Conservation (phyloP, 2,888 invertebrate species). For the Thymelicus sylvestris region DNA sequence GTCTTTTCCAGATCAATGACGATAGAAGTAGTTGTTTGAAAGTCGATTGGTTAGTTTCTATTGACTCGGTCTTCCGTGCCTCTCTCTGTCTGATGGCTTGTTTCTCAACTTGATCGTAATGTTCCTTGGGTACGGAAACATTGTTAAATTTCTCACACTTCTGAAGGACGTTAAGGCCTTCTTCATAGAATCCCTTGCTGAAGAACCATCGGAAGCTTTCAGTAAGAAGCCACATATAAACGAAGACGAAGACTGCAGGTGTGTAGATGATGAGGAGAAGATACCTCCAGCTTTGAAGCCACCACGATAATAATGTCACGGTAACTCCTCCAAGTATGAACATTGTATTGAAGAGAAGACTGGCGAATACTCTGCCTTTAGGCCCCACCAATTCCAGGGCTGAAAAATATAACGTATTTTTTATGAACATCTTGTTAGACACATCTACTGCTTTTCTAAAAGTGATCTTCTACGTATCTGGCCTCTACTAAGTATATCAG, state of each 20-base stretch:
- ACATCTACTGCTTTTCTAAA: no score
- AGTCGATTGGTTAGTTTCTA: conserved; percentile 66
- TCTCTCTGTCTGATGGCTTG: conserved; percentile 73
- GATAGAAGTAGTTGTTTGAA: conserved; percentile 75
- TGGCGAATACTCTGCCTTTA: conserved; percentile 76
- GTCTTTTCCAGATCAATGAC: conserved; percentile 82
- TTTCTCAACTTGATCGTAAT: conserved; percentile 75
- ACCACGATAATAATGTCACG: conserved; percentile 75
- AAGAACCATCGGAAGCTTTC: conserved; percentile 79
- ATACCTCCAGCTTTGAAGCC: conserved; percentile 76
- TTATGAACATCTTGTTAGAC: background rate
- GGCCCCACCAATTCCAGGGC: conserved; percentile 77
- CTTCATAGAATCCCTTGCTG: conserved; percentile 87
- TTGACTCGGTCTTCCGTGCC: conserved; percentile 65
- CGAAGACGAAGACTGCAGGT: conserved; percentile 68
- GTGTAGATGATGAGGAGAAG: conserved; percentile 76
- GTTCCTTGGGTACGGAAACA: conserved; percentile 73
- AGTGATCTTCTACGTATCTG: no score
- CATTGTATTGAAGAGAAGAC: conserved; percentile 79
- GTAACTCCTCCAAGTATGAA: conserved; percentile 77
- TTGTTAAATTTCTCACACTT: conserved; percentile 87
- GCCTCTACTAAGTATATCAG: no score
- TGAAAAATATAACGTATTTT: conserved; percentile 49
- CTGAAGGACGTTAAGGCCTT: conserved; percentile 85
- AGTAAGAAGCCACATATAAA: conserved; percentile 73